Evolutionary conservation across 2,113 vertebrate species (phyloP).

Genomic region (Prochilodus magdalenae): DNA sequence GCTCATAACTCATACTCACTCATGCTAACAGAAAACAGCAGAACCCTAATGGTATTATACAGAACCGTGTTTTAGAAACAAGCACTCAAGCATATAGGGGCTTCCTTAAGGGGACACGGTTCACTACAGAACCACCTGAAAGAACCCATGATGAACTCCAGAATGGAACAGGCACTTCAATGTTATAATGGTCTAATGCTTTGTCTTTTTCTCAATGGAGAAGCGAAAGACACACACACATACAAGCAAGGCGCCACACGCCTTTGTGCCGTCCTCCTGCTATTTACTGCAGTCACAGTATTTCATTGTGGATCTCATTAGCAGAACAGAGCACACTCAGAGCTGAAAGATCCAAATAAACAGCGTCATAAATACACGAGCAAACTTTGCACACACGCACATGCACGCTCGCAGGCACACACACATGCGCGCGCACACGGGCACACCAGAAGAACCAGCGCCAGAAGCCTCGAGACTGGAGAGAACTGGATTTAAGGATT

Average conservation of each 20-base stretch:
- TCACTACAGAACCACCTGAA: no score
- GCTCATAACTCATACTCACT: no score
- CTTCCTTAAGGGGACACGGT: no score
- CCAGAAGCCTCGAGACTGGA: neutral
- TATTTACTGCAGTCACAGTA: neutral
- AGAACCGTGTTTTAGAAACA: no score
- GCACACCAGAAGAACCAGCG: neutral
- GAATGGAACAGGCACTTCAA: neutral
- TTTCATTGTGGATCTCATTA: neutral
- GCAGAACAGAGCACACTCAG: neutral
- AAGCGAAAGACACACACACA: neutral
- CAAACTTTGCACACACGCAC: conserved; percentile 19
- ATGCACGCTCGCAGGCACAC: neutral
- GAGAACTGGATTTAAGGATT: neutral
- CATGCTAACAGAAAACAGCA: no score
- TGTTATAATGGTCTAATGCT: neutral
- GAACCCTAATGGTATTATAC: no score
- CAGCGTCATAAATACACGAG: conserved; percentile 29
- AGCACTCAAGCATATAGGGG: no score
- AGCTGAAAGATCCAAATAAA: neutral
- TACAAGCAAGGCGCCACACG: neutral
- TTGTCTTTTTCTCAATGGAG: neutral
- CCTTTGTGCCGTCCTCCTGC: neutral
- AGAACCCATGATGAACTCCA: no score
- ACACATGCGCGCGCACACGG: neutral